Conservation (phyloP, 2,113 vertebrate genomes). For the Plestiodon gilberti region DNA sequence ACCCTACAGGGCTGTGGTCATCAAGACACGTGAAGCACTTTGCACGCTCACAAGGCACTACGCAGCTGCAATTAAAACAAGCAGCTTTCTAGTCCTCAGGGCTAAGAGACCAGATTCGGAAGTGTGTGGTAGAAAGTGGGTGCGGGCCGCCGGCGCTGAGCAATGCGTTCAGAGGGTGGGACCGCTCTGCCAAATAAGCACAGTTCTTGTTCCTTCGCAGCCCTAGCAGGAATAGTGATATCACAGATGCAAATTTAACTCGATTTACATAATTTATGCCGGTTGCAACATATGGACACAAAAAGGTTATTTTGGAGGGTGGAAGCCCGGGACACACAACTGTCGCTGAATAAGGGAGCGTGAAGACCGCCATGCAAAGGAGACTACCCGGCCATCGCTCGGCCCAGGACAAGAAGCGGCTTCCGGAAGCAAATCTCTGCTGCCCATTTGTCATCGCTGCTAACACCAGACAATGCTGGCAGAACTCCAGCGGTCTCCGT, state of each 20-base stretch:
- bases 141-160: no score
- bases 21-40: no score
- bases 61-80: no score
- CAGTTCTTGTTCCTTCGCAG: not conserved
- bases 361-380: not conserved
- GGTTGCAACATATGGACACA: not conserved
- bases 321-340: not conserved
- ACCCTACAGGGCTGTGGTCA: no score
- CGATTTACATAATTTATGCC: not conserved
- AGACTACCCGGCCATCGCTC: rapidly evolving
- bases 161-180: no score
- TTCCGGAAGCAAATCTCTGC: not conserved
- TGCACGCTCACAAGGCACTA: not conserved
- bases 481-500: not conserved
- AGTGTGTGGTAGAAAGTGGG: not conserved
- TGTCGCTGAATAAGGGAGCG: not conserved
- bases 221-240: not conserved
- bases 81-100: not conserved
- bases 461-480: not conserved
- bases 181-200: no score
- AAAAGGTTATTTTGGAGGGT: not conserved
- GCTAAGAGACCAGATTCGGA: not conserved
- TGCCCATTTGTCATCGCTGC: not conserved
- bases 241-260: not conserved
- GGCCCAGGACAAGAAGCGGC: not conserved